Base-by-base conservation (phyloP, 2,888 invertebrate species). In the Eledona agricola region DNA sequence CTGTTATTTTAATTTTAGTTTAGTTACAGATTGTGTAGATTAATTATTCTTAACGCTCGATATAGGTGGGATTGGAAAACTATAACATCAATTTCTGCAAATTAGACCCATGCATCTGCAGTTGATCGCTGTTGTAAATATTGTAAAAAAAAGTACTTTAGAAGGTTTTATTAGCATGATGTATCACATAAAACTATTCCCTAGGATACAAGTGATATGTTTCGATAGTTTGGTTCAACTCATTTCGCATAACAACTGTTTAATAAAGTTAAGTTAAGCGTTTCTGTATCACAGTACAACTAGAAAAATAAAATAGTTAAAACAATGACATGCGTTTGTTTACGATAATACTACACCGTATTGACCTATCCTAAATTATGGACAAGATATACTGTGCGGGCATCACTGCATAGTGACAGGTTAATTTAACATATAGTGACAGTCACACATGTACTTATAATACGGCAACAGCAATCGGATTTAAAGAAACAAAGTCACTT, bases 321-420 rank as follows among this genome's bases (percentile, higher is more conserved):
- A 13, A 42, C 31, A 42, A 42, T 22, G 12, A 42, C 42, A 29
- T 40, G 17, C 28, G 34, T 20, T 20, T 16, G 6, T 15, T 38
- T 40, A 29, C 16, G 20, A 29, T 29, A 29, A 15, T 11, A 29
- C 45, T 45, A 45, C 34, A 45, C 28, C 28, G 16, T 34, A 45
- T 7, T 55, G 54, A 55, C 53, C 58, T 63, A 59, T 51, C 64
- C 65, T 66, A 50, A 55, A 60, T 58, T 63, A 69, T 73, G 74
- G 75, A 74, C 74, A 72, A 74, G 74, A 72, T 71, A 67, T 74
- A 75, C 75, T 75, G 75, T 74, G 73, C 72, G 75, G 74, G 74
- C 75, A 64, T 66, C 70, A 72, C 68, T 64, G 57, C 38, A 22
- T 40, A 47, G 47, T 49, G 40, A 53, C 46, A 35, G 22, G 47